These are phyloP conservation scores for Apostichopus parvimensis DNA, from an alignment of 35 echinoderm and acorn worm genomes.

Conservation along the genomic window DNA sequence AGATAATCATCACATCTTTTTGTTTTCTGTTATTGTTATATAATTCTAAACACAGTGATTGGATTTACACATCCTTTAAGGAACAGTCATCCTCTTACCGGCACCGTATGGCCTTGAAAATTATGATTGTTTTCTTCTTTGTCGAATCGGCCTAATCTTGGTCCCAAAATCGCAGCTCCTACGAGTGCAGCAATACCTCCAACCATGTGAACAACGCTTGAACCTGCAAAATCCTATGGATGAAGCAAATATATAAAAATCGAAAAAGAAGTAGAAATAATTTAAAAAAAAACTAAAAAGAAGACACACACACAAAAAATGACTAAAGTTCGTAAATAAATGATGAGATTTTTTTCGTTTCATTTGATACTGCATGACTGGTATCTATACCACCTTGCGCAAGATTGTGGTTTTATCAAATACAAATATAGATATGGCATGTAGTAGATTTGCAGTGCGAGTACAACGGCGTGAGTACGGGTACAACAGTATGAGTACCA, in stretches of 20 bases:
- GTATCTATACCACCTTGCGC: no score
- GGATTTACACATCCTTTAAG: no score
- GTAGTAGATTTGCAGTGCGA: no score
- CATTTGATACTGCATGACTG: neutral
- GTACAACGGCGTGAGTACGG: no score
- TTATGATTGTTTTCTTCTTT: slow-evolving; percentile 7
- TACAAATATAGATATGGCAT: no score
- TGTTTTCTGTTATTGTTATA: no score
- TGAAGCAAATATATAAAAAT: no score
- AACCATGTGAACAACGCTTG: slow-evolving; percentile 83
- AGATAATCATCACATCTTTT: no score
- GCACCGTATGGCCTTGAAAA: slow-evolving; percentile 73
- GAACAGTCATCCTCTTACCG: slow-evolving; percentile 34
- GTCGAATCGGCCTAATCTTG: slow-evolving; percentile 73
- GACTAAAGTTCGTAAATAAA: neutral
- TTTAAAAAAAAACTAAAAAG: neutral
- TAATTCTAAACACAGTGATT: no score
- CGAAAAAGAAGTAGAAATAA: neutral
- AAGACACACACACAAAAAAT: neutral
- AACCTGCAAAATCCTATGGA: slow-evolving; percentile 82
- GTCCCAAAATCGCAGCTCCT: slow-evolving; percentile 75
- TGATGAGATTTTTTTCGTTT: neutral
- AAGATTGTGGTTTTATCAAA: no score
- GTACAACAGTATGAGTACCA: no score
- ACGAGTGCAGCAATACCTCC: slow-evolving; percentile 81